A percentile compares a stretch with the other conserved stretches of the same genome.
These are phyloP conservation scores for Amphiprion percula DNA, from an alignment of 2,113 vertebrate genomes.

Conservation along the genomic window DNA sequence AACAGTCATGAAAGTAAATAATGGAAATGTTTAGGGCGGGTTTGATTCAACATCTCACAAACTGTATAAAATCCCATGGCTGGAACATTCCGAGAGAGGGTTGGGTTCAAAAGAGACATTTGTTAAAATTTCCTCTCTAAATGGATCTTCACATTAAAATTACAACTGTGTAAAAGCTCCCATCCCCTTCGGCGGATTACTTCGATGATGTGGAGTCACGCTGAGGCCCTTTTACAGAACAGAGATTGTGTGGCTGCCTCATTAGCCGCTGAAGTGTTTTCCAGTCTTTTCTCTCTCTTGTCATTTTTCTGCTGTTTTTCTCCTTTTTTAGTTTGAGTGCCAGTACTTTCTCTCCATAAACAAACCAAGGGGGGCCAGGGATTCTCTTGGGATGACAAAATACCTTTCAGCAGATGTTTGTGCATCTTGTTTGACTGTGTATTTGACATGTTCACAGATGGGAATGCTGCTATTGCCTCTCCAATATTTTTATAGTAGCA, in stretches of 20 bases:
- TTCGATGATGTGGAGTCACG: neutral
- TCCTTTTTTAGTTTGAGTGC: neutral
- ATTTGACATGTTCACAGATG: neutral
- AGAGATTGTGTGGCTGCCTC: neutral
- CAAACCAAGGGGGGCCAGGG: neutral
- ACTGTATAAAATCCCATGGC: neutral
- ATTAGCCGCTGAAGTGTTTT: conserved; percentile 1
- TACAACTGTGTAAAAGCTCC: neutral
- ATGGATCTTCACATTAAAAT: neutral
- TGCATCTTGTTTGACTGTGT: neutral
- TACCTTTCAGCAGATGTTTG: neutral
- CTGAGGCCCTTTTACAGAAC: neutral
- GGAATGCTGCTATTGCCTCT: neutral
- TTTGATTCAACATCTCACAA: conserved; percentile 29
- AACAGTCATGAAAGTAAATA: conserved; percentile 14
- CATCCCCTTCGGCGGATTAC: neutral
- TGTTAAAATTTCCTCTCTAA: conserved; percentile 5
- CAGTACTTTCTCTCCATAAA: neutral
- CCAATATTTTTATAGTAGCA: neutral
- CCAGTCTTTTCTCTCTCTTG: conserved; percentile 1
- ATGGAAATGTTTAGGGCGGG: conserved; percentile 17
- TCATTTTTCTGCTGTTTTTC: neutral
- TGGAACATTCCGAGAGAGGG: conserved; percentile 42
- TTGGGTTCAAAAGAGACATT: conserved; percentile 9
- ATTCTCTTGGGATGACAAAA: neutral